phyloP scores from a whole-genome alignment of 2,113 vertebrate species.

The Alces alces region DNA sequence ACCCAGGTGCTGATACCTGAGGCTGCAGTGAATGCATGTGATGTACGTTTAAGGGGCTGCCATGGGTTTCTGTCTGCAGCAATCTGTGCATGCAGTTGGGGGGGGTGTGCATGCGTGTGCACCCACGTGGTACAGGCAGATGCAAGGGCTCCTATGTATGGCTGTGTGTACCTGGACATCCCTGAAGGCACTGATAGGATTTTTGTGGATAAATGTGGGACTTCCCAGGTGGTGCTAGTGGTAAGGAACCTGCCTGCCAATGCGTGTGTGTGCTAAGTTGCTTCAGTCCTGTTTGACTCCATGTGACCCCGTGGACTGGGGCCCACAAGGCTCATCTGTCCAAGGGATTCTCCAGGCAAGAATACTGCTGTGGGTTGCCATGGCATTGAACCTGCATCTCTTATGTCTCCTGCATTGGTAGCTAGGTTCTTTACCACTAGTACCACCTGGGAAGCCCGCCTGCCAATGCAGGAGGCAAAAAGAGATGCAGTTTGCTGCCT shows the following conservation, averaged over 20 bases:
- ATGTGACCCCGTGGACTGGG: neutral
- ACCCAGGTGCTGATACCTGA: neutral
- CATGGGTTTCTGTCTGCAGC: neutral
- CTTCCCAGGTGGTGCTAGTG: neutral
- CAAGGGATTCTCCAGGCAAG: neutral
- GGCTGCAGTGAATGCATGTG: fast-evolving
- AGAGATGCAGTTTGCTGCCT: neutral
- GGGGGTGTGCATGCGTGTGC: neutral
- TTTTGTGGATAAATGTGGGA: neutral
- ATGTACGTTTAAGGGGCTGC: neutral
- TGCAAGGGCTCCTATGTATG: fast-evolving
- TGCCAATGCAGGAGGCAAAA: neutral
- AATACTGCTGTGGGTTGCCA: neutral
- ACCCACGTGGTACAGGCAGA: neutral
- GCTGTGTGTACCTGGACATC: neutral
- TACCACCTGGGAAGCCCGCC: neutral
- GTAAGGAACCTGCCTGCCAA: neutral
- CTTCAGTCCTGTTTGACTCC: neutral
- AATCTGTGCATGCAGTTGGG: fast-evolving
- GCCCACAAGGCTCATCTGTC: neutral
- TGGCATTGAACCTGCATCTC: neutral
- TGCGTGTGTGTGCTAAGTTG: fast-evolving
- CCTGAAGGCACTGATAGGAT: neutral
- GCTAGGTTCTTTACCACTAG: neutral
- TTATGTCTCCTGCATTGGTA: neutral